These are phyloP conservation scores for Conus canariensis DNA, from an alignment of 2,888 invertebrate species.

Conservation along the genomic window DNA sequence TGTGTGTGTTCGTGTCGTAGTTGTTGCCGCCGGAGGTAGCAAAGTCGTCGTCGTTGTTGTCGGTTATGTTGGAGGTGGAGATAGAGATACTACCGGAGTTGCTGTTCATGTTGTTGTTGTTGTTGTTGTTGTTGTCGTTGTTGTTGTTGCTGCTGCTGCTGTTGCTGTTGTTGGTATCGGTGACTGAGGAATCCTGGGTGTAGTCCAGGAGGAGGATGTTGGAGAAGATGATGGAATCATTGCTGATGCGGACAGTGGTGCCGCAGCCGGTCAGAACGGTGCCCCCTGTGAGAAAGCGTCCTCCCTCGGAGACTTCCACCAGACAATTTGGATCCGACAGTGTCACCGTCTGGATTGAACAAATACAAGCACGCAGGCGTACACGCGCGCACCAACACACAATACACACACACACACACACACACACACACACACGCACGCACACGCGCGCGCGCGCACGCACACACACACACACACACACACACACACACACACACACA, in stretches of 20 bases:
- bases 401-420: background rate
- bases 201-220: conserved; percentile 12
- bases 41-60: background rate
- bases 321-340: conserved; percentile 22
- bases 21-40: too few species aligned
- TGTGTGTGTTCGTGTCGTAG: background rate
- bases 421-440: background rate
- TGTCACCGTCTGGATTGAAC: background rate
- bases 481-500: background rate
- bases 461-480: background rate
- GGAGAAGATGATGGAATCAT: conserved; percentile 36
- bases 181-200: background rate
- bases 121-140: background rate
- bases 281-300: background rate
- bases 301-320: background rate
- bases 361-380: background rate
- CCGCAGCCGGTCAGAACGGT: conserved; percentile 28
- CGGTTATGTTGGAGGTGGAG: background rate
- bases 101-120: background rate
- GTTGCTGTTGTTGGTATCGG: background rate
- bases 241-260: conserved; percentile 29
- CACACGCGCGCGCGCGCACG: background rate
- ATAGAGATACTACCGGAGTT: background rate
- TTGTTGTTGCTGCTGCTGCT: background rate
- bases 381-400: background rate